These are phyloP conservation scores for Phortica magna DNA, from an alignment of 2,888 invertebrate species.

Conservation along the genomic window DNA sequence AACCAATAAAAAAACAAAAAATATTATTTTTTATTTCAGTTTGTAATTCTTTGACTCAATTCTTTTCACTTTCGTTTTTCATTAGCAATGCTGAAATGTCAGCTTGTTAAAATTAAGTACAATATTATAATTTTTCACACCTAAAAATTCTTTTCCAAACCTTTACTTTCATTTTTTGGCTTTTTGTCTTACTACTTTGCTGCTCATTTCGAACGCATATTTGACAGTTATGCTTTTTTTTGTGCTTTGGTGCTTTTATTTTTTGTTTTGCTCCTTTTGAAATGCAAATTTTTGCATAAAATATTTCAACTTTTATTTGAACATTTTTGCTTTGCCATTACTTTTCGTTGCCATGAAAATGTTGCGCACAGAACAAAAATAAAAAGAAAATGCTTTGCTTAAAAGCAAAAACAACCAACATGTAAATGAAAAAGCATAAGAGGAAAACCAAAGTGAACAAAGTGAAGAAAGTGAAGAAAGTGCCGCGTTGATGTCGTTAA, in stretches of 20 bases:
- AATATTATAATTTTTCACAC: slow-evolving; percentile 25
- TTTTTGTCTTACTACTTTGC: background rate
- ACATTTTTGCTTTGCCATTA: slow-evolving; percentile 20
- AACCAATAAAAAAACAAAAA: background rate
- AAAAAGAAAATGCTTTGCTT: background rate
- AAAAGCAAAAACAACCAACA: background rate
- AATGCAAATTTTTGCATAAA: slow-evolving; percentile 32
- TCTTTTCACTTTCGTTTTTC: slow-evolving; percentile 15
- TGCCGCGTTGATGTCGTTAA: slow-evolving; percentile 1
- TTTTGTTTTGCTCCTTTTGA: slow-evolving; percentile 20
- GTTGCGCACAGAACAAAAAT: background rate
- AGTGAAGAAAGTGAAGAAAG: background rate
- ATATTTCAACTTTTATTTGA: slow-evolving; percentile 11
- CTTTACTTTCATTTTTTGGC: slow-evolving; percentile 3
- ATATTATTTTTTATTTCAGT: background rate
- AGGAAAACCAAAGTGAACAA: too few relatives aligned
- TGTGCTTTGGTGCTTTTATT: background rate
- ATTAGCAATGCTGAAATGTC: slow-evolving; percentile 38
- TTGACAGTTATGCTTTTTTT: slow-evolving; percentile 22
- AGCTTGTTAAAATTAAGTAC: slow-evolving; percentile 52
- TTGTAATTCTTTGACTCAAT: background rate
- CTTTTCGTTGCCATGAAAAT: background rate
- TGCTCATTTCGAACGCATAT: background rate
- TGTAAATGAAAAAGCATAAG: background rate
- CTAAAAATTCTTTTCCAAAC: background rate